phyloP scores from a whole-genome alignment of 2,888 invertebrate species.

The Drosophila yooni region DNA sequence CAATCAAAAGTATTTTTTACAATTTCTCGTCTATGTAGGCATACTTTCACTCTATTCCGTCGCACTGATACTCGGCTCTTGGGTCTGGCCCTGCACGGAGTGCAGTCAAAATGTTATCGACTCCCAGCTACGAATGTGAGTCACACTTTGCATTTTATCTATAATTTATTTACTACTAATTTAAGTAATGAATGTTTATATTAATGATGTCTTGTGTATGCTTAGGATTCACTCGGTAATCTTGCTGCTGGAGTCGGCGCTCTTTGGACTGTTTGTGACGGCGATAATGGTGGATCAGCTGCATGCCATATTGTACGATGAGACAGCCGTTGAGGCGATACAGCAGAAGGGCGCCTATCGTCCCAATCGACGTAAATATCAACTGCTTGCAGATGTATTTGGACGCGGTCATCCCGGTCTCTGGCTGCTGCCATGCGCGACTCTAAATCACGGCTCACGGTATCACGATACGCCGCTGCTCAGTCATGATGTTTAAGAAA shows the following conservation, averaged over 20 bases:
- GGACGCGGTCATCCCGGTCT: constrained; percentile 90
- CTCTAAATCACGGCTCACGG: constrained; percentile 84
- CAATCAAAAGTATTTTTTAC: constrained; percentile 96
- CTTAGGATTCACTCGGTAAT: constrained; percentile 93
- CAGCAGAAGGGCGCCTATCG: constrained; percentile 89
- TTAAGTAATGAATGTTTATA: background rate
- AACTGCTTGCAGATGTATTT: constrained; percentile 91
- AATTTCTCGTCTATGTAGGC: constrained; percentile 93
- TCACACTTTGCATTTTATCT: constrained; percentile 44
- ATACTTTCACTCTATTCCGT: constrained; percentile 89
- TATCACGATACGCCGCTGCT: constrained; percentile 84
- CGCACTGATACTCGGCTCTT: constrained; percentile 89
- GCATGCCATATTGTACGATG: constrained; percentile 92
- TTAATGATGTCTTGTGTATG: background rate
- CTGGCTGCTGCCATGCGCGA: constrained; percentile 90
- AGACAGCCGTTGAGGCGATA: constrained; percentile 93
- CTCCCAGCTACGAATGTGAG: constrained; percentile 91
- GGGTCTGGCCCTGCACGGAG: constrained; percentile 89
- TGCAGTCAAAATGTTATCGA: constrained; percentile 88
- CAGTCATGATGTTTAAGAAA: constrained; percentile 83
- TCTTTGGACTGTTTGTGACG: constrained; percentile 95
- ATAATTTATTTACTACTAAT: background rate
- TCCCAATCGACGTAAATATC: constrained; percentile 88
- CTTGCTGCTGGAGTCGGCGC: constrained; percentile 91
- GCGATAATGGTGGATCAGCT: constrained; percentile 95